Base-by-base conservation (phyloP, 2,113 vertebrate species). In the Sitta europaea region DNA sequence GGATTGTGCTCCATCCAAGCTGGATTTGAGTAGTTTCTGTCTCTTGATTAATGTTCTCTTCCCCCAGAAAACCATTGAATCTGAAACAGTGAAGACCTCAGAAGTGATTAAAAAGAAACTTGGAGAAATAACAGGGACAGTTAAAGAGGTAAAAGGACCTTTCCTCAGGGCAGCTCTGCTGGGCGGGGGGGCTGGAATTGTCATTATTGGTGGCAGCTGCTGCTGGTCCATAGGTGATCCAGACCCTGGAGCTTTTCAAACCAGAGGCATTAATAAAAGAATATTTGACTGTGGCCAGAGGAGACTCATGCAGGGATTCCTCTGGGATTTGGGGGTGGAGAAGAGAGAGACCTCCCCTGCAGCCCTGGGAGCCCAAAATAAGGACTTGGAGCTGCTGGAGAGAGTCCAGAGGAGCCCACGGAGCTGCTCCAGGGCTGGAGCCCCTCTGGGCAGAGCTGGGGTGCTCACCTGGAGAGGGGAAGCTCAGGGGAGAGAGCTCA, bases 1-100 rank as follows among this genome's bases (percentile, higher is more conserved):
- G 42, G 27, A 0, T n/a, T 45, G 16, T 67, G 42, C 47, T 51
- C 0, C 35, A 18, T 31, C 76, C 53, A 5, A 36, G 14, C n/a
- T 57, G 31, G 4, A 5, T 2, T 21, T 9, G 38, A 22, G 35
- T 11, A 0, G 18, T 91, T 89, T 35, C 48, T 55, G 2, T 7
- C 76, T 53, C 31, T 2, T 40, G 31, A 61, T 83, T 72, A 35
- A 27, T 61, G 53, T 9, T 79, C 48, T 45, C 1, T 54, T 5
- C 12, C 5, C 36, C 9, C 1, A 99, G 99, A 99, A 99, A 99
- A 99, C 96, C 24, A 99, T 99, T 11, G 99, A 99, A 65, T 99
- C 99, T 6, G 99, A 99, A 97, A 99, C 99, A 0, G 98, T 98
- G 48, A 99, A 98, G 88, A 99, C 99, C 6, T 99, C 99, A 0